Conservation (phyloP, 2,888 invertebrate species). For the Exephanes ischioxanthus region DNA sequence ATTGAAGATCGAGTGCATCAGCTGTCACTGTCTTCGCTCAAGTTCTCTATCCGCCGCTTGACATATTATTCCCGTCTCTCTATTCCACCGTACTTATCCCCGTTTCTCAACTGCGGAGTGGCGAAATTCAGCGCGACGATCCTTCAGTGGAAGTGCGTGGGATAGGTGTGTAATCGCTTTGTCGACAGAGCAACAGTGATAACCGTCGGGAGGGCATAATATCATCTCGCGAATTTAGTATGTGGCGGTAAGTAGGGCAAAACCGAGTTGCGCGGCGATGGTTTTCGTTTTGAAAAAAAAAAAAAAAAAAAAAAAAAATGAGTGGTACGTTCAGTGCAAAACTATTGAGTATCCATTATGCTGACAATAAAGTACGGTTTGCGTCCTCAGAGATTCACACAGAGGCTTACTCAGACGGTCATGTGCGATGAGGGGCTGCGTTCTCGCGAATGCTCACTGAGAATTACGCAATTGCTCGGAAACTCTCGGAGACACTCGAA, state of each 20-base stretch:
- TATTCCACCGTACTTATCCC: slow-evolving; percentile 25
- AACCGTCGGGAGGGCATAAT: slow-evolving; percentile 34
- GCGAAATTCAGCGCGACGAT: slow-evolving; percentile 48
- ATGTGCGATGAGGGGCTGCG: no score
- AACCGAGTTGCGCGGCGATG: not conserved
- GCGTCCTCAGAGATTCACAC: no score
- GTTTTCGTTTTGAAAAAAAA: not conserved
- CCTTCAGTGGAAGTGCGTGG: slow-evolving; percentile 58
- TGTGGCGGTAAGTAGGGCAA: not conserved
- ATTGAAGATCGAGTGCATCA: slow-evolving; percentile 1
- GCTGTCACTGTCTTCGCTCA: not conserved
- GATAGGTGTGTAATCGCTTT: slow-evolving; percentile 39
- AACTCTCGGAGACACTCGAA: no score
- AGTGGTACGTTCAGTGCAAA: not conserved
- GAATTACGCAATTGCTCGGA: no score
- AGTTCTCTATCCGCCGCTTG: not conserved
- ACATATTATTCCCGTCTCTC: slow-evolving; percentile 22
- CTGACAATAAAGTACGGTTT: not conserved
- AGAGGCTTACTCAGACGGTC: no score
- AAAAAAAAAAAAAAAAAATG: not conserved
- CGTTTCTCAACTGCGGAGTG: slow-evolving; percentile 52
- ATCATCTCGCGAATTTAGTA: slow-evolving; percentile 57
- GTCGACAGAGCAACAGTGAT: slow-evolving; percentile 37
- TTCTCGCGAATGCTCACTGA: no score
- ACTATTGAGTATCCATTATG: not conserved